Evolutionary conservation across 2,113 vertebrate genomes (phyloP).

Genomic region (Pelecanus crispus): DNA sequence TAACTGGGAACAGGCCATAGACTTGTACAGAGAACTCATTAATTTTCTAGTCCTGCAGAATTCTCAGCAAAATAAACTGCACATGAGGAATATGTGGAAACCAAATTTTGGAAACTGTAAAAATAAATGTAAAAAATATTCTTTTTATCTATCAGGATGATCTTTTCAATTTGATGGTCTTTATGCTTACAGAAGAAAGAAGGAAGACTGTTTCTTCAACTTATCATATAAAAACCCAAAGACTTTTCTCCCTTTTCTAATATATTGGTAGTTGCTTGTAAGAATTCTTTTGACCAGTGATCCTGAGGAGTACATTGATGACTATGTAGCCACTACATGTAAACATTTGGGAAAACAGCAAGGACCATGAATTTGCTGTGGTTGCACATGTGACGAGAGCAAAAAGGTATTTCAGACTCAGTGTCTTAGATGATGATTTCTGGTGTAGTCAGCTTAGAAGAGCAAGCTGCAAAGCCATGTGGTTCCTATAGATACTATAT

Average conservation of each 20-base stretch:
- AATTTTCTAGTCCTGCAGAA: not conserved
- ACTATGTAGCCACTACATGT: not conserved
- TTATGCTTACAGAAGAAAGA: not conserved
- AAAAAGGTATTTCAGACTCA: not conserved
- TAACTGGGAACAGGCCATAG: not conserved
- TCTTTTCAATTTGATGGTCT: not conserved
- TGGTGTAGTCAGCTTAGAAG: not conserved
- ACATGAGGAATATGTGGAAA: not conserved
- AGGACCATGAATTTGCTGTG: not conserved
- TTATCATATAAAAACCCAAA: not conserved
- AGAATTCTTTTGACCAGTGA: not conserved
- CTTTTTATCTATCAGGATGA: not conserved
- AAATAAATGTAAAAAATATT: not conserved
- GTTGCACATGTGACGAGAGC: not conserved
- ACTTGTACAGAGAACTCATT: not conserved
- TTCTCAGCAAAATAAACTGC: not conserved
- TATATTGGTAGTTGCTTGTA: not conserved
- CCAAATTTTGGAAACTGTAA: not conserved
- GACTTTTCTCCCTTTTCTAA: not conserved
- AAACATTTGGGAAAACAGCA: not conserved
- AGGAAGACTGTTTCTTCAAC: not conserved
- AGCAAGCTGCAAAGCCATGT: not conserved
- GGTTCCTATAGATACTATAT: not conserved
- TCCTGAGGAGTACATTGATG: not conserved
- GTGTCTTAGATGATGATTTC: not conserved